These are phyloP conservation scores for Oeneis ivallda DNA, from an alignment of 2,888 invertebrate genomes.

Conservation along the genomic window DNA sequence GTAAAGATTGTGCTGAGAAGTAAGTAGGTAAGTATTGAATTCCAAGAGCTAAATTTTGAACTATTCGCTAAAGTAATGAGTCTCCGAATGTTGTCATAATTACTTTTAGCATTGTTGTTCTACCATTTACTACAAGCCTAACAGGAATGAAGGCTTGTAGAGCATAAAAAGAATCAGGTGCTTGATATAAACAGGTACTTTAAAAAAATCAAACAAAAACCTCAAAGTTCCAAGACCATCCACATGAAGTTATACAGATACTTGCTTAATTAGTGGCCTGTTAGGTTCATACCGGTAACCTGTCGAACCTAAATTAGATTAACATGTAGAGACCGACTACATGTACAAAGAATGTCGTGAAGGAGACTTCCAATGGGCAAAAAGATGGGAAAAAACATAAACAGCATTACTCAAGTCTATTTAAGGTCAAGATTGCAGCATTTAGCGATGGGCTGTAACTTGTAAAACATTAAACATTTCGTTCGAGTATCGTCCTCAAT, in stretches of 20 bases:
- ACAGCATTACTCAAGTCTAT: slow-evolving; percentile 13
- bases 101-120: too few species aligned
- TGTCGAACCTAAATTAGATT: slow-evolving; percentile 22
- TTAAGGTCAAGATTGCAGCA: slow-evolving; percentile 30
- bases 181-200: neutral
- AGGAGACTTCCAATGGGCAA: slow-evolving; percentile 14
- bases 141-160: too few species aligned
- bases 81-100: too few species aligned
- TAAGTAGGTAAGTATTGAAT: too few species aligned
- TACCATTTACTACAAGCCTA: too few species aligned
- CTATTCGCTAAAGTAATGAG: too few species aligned
- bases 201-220: neutral
- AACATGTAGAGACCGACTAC: slow-evolving; percentile 12
- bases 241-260: neutral
- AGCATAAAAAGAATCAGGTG: too few species aligned
- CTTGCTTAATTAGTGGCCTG: neutral
- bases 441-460: slow-evolving; percentile 34
- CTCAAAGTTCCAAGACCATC: neutral
- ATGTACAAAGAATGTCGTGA: slow-evolving; percentile 4
- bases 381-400: slow-evolving; percentile 5
- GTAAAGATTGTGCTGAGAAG: too few species aligned
- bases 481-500: slow-evolving; percentile 45
- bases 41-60: too few species aligned
- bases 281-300: neutral
- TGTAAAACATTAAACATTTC: slow-evolving; percentile 29